phyloP scores from a whole-genome alignment of 1,140 invertebrate genomes.

The Microplitis demolitor region DNA sequence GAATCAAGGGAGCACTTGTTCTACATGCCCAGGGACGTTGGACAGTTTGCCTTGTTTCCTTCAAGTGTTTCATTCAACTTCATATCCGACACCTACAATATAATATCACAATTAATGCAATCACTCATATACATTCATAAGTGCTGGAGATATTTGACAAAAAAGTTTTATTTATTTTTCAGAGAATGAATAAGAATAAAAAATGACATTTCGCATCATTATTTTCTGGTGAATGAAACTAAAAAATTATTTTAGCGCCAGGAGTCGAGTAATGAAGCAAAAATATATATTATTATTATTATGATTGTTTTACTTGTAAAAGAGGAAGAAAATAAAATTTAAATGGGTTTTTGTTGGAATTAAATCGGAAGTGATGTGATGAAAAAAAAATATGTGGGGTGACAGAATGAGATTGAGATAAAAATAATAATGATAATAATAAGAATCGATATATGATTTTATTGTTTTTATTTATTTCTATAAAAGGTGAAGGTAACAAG shows the following conservation, averaged over 20 bases:
- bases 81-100: background rate
- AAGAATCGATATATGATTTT: background rate
- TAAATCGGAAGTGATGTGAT: no score
- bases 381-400: no score
- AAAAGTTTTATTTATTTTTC: background rate
- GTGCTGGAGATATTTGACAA: background rate
- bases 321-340: background rate
- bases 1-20: constrained; percentile 63
- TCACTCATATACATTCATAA: background rate
- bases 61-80: constrained; percentile 38
- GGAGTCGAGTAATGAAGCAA: no score
- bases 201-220: background rate
- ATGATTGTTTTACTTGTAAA: background rate
- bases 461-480: background rate
- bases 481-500: background rate
- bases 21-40: constrained; percentile 46
- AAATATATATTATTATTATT: no score
- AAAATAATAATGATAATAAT: background rate
- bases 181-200: background rate
- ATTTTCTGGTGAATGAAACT: no score
- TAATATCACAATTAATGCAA: constrained; percentile 1
- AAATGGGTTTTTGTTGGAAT: background rate
- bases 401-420: background rate
- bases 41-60: constrained; percentile 38
- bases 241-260: no score